These are phyloP conservation scores for Diarsia mendica DNA, from an alignment of 2,888 invertebrate genomes.

Conservation along the genomic window DNA sequence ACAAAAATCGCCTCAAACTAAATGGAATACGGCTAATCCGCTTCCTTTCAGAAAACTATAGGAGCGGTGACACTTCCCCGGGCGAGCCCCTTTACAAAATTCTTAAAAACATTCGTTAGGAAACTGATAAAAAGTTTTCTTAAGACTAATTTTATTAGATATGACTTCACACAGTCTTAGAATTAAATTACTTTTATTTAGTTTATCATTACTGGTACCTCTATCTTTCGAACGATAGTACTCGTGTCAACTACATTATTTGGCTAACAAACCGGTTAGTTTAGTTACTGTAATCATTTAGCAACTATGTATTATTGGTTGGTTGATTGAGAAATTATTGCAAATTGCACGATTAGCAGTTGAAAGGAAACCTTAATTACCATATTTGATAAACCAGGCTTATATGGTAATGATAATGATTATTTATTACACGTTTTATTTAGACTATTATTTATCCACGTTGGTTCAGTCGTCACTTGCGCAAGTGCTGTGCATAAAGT, in stretches of 20 bases:
- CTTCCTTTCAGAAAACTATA: background rate
- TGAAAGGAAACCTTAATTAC: constrained; percentile 20
- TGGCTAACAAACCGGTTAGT: constrained; percentile 28
- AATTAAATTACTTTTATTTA: background rate
- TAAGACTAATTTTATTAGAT: background rate
- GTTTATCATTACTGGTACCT: background rate
- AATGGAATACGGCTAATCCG: background rate
- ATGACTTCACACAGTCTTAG: background rate
- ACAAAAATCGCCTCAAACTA: background rate
- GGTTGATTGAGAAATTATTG: constrained; percentile 43
- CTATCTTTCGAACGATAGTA: background rate
- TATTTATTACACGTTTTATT: too few relatives aligned
- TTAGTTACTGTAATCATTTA: constrained; percentile 29
- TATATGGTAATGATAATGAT: background rate
- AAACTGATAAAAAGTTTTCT: background rate
- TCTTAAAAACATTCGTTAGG: background rate
- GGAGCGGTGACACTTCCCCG: background rate
- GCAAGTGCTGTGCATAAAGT: too few relatives aligned
- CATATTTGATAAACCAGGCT: constrained; percentile 29
- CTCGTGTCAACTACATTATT: constrained; percentile 15
- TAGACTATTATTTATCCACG: too few relatives aligned
- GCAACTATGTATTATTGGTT: constrained; percentile 46
- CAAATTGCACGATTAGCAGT: constrained; percentile 13
- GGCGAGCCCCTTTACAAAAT: background rate
- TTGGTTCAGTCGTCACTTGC: too few relatives aligned